A percentile compares a stretch with the other conserved stretches of the same genome.
These are phyloP conservation scores for Lophotriccus pileatus DNA, from an alignment of 2,797 vertebrate genomes.

Conservation along the genomic window DNA sequence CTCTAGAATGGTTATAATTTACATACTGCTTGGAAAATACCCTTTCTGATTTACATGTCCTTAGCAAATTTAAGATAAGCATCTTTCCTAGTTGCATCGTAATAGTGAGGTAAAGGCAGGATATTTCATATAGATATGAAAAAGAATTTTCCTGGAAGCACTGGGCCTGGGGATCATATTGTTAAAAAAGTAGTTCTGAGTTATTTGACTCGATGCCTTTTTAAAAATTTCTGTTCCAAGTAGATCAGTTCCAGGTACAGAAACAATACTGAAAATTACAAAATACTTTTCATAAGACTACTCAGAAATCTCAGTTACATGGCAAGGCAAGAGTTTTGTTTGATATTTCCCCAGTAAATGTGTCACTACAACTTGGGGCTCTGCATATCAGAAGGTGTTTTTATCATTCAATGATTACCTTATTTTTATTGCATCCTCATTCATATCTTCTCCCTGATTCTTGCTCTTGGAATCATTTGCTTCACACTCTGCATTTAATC, in stretches of 20 bases:
- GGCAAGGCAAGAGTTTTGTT: not conserved
- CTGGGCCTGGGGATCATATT: not conserved
- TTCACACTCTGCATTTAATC: conserved; percentile 8
- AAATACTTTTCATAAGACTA: not conserved
- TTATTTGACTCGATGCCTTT: not conserved
- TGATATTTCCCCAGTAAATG: not conserved
- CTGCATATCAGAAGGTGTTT: not conserved
- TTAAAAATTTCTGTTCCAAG: not conserved
- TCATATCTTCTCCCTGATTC: not conserved
- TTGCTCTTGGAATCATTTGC: not conserved
- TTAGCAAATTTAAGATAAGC: not conserved
- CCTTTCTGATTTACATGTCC: not conserved
- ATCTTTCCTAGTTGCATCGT: not conserved
- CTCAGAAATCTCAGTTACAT: not conserved
- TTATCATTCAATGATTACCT: not conserved
- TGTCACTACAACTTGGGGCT: not conserved
- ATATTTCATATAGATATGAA: not conserved
- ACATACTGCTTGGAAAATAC: not conserved
- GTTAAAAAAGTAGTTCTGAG: not conserved
- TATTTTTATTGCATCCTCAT: conserved; percentile 10
- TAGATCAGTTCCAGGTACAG: not conserved
- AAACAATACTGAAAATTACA: not conserved
- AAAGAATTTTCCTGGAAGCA: not conserved
- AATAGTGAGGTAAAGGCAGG: not conserved
- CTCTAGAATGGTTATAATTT: not conserved